Evolutionary conservation across 2,113 vertebrate species (phyloP).

Genomic region (Mesoclemmys tuberculata): DNA sequence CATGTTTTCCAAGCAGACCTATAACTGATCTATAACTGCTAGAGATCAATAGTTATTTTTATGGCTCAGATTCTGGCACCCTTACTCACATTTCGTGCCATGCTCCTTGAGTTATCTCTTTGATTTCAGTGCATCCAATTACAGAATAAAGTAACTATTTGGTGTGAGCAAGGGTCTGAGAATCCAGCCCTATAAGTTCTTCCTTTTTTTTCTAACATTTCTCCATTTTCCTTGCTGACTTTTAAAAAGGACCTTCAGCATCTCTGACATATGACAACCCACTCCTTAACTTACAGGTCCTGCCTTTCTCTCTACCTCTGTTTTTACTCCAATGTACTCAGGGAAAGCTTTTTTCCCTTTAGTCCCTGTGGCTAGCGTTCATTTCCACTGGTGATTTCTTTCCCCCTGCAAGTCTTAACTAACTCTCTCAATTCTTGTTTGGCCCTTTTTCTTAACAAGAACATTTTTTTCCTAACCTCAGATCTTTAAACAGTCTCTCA

Average conservation of each 20-base stretch:
- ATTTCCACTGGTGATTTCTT: neutral
- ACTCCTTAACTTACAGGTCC: neutral
- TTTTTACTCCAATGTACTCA: neutral
- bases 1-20: neutral
- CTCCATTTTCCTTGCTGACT: neutral
- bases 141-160: neutral
- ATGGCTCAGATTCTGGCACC: neutral
- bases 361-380: neutral
- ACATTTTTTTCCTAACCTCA: neutral
- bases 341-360: neutral
- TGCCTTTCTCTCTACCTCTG: neutral
- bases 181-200: neutral
- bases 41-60: neutral
- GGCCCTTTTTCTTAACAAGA: neutral
- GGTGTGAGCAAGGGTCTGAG: neutral
- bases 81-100: neutral
- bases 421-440: neutral
- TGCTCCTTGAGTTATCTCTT: neutral
- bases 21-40: neutral
- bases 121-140: neutral
- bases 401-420: neutral
- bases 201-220: neutral
- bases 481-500: neutral
- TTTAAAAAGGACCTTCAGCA: neutral
- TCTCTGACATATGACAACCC: neutral